Percentiles rank a stretch among this genome's conserved stretches.
Conservation (phyloP, 1,140 invertebrate species). For the Condylostylus longicornis region DNA sequence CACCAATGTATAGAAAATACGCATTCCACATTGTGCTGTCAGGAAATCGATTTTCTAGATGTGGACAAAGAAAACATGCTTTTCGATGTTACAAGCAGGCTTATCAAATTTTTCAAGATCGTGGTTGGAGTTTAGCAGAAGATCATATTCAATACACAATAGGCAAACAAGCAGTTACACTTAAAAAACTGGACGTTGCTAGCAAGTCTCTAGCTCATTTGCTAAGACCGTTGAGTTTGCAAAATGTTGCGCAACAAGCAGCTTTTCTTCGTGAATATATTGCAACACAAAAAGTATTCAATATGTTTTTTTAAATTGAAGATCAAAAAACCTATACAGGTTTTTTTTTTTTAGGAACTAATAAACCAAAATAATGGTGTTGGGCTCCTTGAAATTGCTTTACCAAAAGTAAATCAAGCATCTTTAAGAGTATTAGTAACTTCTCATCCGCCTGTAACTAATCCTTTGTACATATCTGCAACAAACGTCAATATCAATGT, state of each 20-base stretch:
- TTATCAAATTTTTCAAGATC: slow-evolving; percentile 59
- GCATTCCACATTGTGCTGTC: slow-evolving; percentile 95
- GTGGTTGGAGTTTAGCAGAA: slow-evolving; percentile 78
- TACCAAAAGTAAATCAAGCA: slow-evolving; percentile 25
- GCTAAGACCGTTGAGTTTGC: slow-evolving; percentile 57
- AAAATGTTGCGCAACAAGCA: slow-evolving; percentile 61
- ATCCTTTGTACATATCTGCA: slow-evolving; percentile 52
- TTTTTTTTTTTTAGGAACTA: slow-evolving; percentile 15
- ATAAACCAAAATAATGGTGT: slow-evolving; percentile 23
- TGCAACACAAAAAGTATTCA: slow-evolving; percentile 43
- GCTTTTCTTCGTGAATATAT: slow-evolving; percentile 81
- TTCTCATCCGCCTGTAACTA: slow-evolving; percentile 28
- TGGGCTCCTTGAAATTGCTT: slow-evolving; percentile 20
- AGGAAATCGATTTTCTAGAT: slow-evolving; percentile 83
- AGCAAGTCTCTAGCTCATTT: slow-evolving; percentile 64
- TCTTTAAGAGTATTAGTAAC: slow-evolving; percentile 25
- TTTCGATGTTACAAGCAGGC: slow-evolving; percentile 84
- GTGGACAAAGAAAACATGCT: slow-evolving; percentile 78
- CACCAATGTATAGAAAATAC: slow-evolving; percentile 75
- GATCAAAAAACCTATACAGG: background rate
- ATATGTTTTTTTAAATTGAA: too few species aligned
- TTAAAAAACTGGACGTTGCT: slow-evolving; percentile 60
- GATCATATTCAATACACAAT: slow-evolving; percentile 92
- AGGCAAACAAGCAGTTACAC: slow-evolving; percentile 67
- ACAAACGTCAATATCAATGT: slow-evolving; percentile 45